phyloP scores from a whole-genome alignment of 64 coral and sea anemone species.

The Stylophora pistillata region DNA sequence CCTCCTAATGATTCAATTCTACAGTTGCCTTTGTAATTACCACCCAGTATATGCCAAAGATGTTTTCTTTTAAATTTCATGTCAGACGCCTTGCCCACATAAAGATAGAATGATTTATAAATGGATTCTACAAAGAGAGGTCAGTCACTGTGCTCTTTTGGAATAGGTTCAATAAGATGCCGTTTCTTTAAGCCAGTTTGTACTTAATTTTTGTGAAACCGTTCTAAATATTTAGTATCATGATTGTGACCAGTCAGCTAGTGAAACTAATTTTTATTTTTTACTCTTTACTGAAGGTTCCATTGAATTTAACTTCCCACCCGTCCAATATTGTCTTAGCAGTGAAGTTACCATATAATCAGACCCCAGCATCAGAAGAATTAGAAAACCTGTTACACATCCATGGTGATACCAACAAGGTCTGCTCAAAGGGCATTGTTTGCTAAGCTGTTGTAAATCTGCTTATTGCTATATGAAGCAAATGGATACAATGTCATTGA shows the following conservation, averaged over 20 bases:
- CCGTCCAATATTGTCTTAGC: constrained; percentile 4
- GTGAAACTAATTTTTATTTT: too few relatives aligned
- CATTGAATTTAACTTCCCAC: constrained; percentile 1
- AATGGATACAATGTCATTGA: neutral
- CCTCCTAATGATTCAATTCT: neutral
- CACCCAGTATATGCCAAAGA: too few relatives aligned
- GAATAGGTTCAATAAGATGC: too few relatives aligned
- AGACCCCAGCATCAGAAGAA: neutral
- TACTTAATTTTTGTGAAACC: too few relatives aligned
- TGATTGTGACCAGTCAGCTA: too few relatives aligned
- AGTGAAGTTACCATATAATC: constrained; percentile 12
- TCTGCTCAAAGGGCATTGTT: neutral
- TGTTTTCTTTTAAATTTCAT: too few relatives aligned
- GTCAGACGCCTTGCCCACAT: too few relatives aligned
- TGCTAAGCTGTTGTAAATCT: neutral
- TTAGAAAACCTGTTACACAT: neutral
- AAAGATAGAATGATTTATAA: neutral
- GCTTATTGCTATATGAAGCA: neutral
- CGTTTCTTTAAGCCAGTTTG: too few relatives aligned
- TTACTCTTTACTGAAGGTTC: neutral
- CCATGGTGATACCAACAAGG: neutral
- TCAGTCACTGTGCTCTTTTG: neutral
- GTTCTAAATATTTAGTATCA: too few relatives aligned
- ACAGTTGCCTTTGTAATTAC: neutral
- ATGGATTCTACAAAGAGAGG: constrained; percentile 50